Evolutionary conservation across 2,113 vertebrate genomes (phyloP).

Genomic region (Anarhynchus alexandrinus): DNA sequence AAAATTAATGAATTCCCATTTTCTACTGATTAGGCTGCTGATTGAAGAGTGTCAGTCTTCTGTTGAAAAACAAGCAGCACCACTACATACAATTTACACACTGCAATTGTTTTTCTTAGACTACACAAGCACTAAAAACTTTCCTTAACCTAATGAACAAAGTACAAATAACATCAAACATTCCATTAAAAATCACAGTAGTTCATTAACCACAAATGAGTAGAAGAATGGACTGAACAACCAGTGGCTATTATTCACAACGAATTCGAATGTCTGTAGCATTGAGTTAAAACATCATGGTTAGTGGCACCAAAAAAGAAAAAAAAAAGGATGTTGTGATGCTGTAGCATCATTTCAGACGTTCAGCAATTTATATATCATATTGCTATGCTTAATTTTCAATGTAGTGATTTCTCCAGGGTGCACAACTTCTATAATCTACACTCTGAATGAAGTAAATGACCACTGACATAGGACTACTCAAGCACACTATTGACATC

Average conservation of each 20-base stretch:
- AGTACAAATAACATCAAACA: not conserved
- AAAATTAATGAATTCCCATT: not conserved
- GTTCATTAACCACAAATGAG: not conserved
- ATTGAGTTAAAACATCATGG: not conserved
- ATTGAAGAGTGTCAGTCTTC: not conserved
- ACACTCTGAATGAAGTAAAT: not conserved
- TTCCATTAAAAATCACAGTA: not conserved
- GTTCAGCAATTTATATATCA: not conserved
- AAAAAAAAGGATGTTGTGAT: not conserved
- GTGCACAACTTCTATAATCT: not conserved
- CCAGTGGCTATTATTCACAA: not conserved
- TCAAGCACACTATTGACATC: not conserved
- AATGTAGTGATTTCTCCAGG: not conserved
- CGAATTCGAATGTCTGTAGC: not conserved
- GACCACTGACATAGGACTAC: not conserved
- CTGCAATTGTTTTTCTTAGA: not conserved
- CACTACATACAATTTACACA: not conserved
- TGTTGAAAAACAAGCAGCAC: not conserved
- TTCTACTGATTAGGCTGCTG: not conserved
- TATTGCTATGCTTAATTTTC: not conserved
- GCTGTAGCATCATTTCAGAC: not conserved
- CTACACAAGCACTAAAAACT: not conserved
- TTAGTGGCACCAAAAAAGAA: not conserved
- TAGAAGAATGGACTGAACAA: not conserved
- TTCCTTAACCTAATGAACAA: not conserved